phyloP scores from a whole-genome alignment of 2,888 invertebrate genomes.

The Drepana falcataria region DNA sequence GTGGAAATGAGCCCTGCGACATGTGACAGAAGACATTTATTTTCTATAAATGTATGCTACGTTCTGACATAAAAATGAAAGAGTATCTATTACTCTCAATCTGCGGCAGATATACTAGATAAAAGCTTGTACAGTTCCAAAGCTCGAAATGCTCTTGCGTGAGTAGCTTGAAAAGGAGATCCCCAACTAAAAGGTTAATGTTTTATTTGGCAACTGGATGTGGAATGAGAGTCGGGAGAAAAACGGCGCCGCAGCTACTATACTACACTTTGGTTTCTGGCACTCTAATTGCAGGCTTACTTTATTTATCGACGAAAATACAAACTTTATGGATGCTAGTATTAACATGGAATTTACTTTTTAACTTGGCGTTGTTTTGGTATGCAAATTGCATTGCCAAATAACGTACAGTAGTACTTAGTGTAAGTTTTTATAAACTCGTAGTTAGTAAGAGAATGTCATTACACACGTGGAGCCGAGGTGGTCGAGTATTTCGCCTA shows the following conservation, averaged over 20 bases:
- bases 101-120: background rate
- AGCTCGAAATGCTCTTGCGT: conserved; percentile 2
- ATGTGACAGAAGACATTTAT: background rate
- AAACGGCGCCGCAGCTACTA: conserved; percentile 24
- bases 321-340: background rate
- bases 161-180: conserved; percentile 16
- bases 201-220: conserved; percentile 30
- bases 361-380: no score
- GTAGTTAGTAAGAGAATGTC: no score
- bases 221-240: conserved; percentile 19
- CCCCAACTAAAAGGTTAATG: conserved; percentile 22
- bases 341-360: no score
- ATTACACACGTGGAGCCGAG: no score
- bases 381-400: no score
- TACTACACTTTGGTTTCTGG: conserved; percentile 23
- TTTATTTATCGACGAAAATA: conserved; percentile 4
- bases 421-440: no score
- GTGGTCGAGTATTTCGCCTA: no score
- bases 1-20: background rate
- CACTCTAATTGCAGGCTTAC: conserved; percentile 26
- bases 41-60: background rate
- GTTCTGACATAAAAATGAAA: background rate
- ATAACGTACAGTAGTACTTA: no score
- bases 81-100: background rate
- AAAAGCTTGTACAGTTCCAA: background rate